Conservation (phyloP, 2,113 vertebrate genomes). For the Nycticryphes semicollaris region DNA sequence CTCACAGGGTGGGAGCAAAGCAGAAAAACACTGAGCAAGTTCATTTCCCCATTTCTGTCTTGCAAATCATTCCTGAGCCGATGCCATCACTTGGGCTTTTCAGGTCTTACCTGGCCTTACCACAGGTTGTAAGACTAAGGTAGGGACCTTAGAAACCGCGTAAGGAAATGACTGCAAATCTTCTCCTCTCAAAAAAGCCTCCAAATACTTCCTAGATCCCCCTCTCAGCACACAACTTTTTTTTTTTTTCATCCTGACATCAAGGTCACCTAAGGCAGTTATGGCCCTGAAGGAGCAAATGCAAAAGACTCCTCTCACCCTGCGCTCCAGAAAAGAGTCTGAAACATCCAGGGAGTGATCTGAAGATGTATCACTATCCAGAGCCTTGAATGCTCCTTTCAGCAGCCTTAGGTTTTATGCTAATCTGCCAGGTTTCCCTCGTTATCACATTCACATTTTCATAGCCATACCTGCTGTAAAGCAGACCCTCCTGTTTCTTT, state of each 20-base stretch:
- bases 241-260: neutral
- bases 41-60: neutral
- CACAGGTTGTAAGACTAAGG: neutral
- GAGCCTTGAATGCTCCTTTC: neutral
- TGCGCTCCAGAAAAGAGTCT: neutral
- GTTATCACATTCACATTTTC: neutral
- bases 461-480: neutral
- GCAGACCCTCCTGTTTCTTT: neutral
- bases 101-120: neutral
- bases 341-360: neutral
- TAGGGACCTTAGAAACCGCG: neutral
- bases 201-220: neutral
- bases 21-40: neutral
- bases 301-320: neutral
- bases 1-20: neutral
- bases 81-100: neutral
- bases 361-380: neutral
- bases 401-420: neutral
- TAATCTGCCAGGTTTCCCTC: neutral
- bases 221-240: neutral
- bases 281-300: neutral
- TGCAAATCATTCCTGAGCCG: neutral
- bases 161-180: neutral
- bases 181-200: neutral
- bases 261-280: neutral